Percentiles rank a stretch among this genome's conserved stretches.
These are phyloP conservation scores for Andricus curvator DNA, from an alignment of 2,888 invertebrate species.

Conservation along the genomic window DNA sequence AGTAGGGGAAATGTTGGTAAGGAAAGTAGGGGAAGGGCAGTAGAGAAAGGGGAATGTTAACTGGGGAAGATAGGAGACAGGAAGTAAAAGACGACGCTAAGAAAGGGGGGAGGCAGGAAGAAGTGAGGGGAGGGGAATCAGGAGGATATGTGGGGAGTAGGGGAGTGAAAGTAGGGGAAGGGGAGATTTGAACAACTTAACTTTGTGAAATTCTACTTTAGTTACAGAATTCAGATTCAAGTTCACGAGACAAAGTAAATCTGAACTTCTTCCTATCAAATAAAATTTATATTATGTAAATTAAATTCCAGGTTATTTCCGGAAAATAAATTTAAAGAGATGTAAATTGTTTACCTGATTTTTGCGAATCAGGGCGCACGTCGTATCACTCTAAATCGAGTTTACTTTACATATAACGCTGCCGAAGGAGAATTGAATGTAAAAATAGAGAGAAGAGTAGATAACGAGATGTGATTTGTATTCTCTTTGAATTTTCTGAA, in stretches of 20 bases:
- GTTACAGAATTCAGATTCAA: not conserved
- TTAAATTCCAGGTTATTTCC: not conserved
- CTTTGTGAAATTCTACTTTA: not conserved
- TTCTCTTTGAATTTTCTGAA: conserved; percentile 16
- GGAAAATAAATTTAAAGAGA: conserved; percentile 20
- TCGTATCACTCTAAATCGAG: not conserved
- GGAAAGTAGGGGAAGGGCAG: no score
- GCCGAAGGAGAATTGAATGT: conserved; percentile 21
- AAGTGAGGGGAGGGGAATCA: no score
- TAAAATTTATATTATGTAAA: not conserved
- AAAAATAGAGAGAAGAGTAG: conserved; percentile 27
- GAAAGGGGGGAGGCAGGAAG: no score
- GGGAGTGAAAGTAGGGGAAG: no score
- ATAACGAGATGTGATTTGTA: conserved; percentile 24
- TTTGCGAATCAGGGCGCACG: conserved; percentile 6
- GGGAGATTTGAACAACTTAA: no score
- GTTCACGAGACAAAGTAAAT: not conserved
- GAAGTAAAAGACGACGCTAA: no score
- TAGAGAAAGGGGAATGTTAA: no score
- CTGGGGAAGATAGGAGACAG: no score
- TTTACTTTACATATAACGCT: conserved; percentile 18
- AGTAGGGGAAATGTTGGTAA: no score
- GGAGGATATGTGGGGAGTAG: no score
- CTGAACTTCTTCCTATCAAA: not conserved
- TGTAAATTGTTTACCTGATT: conserved; percentile 32